Evolutionary conservation across 2,888 invertebrate genomes (phyloP).

Genomic region (Leptinotarsa haldemani): DNA sequence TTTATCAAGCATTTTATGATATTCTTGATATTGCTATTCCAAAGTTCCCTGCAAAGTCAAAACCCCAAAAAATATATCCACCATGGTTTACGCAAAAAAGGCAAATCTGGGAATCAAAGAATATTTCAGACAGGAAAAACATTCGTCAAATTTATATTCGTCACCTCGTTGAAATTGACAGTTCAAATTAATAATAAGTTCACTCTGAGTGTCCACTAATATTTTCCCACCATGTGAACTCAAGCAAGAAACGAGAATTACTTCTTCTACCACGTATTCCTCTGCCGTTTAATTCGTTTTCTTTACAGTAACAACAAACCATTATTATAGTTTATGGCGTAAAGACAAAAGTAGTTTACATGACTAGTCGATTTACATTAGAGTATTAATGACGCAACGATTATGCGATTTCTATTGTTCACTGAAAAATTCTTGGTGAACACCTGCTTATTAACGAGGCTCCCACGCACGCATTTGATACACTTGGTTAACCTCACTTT

Average conservation of each 20-base stretch:
- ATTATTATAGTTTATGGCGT: slow-evolving; percentile 13
- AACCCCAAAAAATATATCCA: too few species aligned
- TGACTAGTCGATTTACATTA: slow-evolving; percentile 57
- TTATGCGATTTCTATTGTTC: slow-evolving; percentile 59
- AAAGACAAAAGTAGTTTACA: slow-evolving; percentile 42
- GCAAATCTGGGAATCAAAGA: too few species aligned
- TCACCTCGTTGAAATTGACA: too few species aligned
- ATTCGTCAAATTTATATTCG: too few species aligned
- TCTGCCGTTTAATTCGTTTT: slow-evolving; percentile 27
- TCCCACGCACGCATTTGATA: slow-evolving; percentile 53
- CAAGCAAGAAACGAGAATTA: background rate
- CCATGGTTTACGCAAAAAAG: too few species aligned
- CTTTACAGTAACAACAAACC: slow-evolving; percentile 22
- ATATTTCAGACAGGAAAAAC: too few species aligned
- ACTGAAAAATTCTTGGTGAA: slow-evolving; percentile 50
- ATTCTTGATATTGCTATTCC: too few species aligned
- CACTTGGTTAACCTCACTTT: slow-evolving; percentile 46
- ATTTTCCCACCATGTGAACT: slow-evolving; percentile 6
- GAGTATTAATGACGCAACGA: slow-evolving; percentile 56
- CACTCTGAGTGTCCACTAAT: background rate
- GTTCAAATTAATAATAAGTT: background rate
- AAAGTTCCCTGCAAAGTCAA: too few species aligned
- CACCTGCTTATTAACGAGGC: slow-evolving; percentile 57
- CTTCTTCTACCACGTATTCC: background rate
- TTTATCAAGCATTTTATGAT: too few species aligned